Evolutionary conservation across 2,888 invertebrate genomes (phyloP), one percentile per base, ranked within the genome.

Genomic region (Zhuqinia jingwanae): DNA sequence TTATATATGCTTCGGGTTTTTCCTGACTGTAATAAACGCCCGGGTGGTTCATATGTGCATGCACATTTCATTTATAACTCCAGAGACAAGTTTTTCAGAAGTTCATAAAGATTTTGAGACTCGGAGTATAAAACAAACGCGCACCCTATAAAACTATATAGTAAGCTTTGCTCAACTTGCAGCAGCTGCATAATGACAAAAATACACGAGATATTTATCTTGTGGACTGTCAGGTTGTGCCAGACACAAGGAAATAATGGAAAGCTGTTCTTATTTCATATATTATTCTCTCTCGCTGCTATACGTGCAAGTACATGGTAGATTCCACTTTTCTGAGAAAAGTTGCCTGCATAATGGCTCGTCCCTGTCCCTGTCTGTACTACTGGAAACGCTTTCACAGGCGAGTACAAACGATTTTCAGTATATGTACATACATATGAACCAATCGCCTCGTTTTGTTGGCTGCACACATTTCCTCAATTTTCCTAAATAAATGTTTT

Each of bases 301-400:
- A 25, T 15, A 63, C 30, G 30, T 22, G 17, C 1, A 8, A n/a
- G 17, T 15, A 63, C 30, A n/a, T 22, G 17, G 2, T 50, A n/a
- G 17, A 70, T 47, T 70, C 45, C 25, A 15, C n/a, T 45, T 47
- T 79, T 68, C 79, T 68, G 65, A 27, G 79, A 79, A 79, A 79
- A 79, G 53, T 65, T 53, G 45, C 25, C 79, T 56, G 79, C 79
- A 79, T 79, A 79, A 79, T 70, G 47, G 70, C 42, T 68, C n/a
- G n/a, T n/a, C n/a, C n/a, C n/a, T n/a, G n/a, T n/a, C n/a, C n/a
- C n/a, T n/a, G n/a, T n/a, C n/a, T n/a, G n/a, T n/a, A n/a, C n/a
- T n/a, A n/a, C n/a, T n/a, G n/a, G n/a, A n/a, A n/a, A n/a, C n/a
- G n/a, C n/a, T 2, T 11, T 17, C 20, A 45, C 22, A 68, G 13